Evolutionary conservation across 1,140 invertebrate genomes (phyloP), one percentile per base, ranked within the genome.

Genomic region (Antheraea mylitta): DNA sequence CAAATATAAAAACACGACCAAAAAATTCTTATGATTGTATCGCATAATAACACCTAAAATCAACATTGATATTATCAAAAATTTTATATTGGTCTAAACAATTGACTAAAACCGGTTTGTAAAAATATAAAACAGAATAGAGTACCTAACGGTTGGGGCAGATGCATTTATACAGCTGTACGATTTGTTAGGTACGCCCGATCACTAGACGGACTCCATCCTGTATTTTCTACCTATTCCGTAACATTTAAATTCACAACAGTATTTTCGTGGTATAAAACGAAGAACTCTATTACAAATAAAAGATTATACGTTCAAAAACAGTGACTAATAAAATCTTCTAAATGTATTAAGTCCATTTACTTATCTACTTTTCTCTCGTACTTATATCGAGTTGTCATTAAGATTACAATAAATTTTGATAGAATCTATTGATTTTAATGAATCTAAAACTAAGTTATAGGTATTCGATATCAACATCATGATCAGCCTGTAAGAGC

Each of bases 161-260:
- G 66, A 67, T 67, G 66, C 58, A 58, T 67, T 67, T 65, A 67
- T 73, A 58, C 37, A 66, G 66, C 66, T 63, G 68, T 68, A 58
- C 64, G 70, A 72, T 72, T 75, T 68, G 59, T 62, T 66, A 42
- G 58, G 65, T 68, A 42, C 63, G 69, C 68, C 64, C 73, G 67
- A 63, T 37, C 67, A 62, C 30, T 60, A 65, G 58, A 66, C 67
- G 64, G 61, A 70, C 66, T 60, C 48, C 69, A 65, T 37, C 62
- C 38, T 30, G 66, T 66, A 68, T 3, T 48, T 9, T 48, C 11
- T 48, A 7, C 11, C 37, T 38, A 38, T n/a, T n/a, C n/a, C n/a
- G n/a, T n/a, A n/a, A n/a, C n/a, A n/a, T n/a, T n/a, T n/a, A n/a
- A n/a, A n/a, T 59, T 19, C 7, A 8, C 58, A n/a, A 7, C 58